phyloP scores from a whole-genome alignment of 2,888 invertebrate species.

The Melangyna quadrimaculata region DNA sequence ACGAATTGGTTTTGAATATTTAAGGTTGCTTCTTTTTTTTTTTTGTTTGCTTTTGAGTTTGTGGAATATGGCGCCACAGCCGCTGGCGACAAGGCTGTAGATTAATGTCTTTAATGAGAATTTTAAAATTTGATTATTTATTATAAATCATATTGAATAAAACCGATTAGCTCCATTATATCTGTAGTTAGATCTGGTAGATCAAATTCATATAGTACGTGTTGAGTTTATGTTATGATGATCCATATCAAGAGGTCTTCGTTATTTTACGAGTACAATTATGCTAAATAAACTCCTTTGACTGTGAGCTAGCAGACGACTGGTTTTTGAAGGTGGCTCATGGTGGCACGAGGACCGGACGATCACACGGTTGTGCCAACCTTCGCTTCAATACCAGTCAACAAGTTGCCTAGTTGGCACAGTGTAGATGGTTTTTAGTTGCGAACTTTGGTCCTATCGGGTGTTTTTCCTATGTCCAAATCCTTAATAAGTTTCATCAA shows the following conservation, averaged over 20 bases:
- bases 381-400: too few species aligned
- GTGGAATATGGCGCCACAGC: neutral
- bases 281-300: too few species aligned
- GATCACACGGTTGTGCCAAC: too few species aligned
- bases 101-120: neutral
- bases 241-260: neutral
- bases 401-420: too few species aligned
- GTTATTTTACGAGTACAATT: too few species aligned
- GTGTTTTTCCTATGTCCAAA: too few species aligned
- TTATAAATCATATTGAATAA: neutral
- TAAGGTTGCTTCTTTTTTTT: neutral
- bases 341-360: too few species aligned
- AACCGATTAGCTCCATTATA: neutral
- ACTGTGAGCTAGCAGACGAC: too few species aligned
- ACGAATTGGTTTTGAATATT: constrained; percentile 48
- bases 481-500: too few species aligned
- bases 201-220: neutral
- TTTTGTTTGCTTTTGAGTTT: neutral
- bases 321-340: too few species aligned
- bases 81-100: neutral
- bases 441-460: too few species aligned
- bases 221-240: neutral
- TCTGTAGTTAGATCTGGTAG: neutral
- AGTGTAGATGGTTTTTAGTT: too few species aligned
- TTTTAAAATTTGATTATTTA: neutral